Conservation (phyloP, 1,140 invertebrate genomes). For the Bombus superbus region DNA sequence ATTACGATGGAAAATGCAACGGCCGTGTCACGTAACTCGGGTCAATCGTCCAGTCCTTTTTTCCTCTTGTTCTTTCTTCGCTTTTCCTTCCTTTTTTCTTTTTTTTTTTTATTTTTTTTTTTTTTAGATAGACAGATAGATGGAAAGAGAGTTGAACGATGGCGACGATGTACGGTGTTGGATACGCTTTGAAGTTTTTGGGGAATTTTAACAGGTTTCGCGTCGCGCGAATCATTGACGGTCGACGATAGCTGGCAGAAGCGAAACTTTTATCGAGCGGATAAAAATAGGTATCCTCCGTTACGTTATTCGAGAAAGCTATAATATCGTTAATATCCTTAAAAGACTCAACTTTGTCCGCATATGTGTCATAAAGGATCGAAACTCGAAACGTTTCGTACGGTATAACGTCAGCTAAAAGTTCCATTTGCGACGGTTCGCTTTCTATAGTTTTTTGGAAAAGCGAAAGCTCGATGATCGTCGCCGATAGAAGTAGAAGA, state of each 20-base stretch:
- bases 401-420: no score
- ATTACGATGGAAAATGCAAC: constrained; percentile 19
- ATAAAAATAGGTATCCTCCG: no score
- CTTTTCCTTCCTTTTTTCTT: not conserved
- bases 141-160: not conserved
- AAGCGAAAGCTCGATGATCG: not conserved
- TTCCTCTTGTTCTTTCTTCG: not conserved
- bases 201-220: not conserved
- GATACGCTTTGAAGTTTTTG: not conserved
- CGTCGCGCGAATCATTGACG: not conserved
- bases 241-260: no score
- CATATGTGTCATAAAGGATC: no score
- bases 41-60: not conserved
- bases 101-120: no score
- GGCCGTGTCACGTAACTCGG: not conserved
- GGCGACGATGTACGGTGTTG: not conserved
- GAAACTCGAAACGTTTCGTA: no score
- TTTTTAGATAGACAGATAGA: not conserved
- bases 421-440: not conserved
- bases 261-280: not conserved
- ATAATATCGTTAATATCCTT: no score
- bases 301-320: no score
- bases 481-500: not conserved
- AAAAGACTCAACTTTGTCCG: no score
- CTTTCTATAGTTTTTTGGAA: not conserved